Percentiles rank a stretch among this genome's conserved stretches.
These are phyloP conservation scores for Trinorchestia longiramus DNA, from an alignment of 1,140 invertebrate genomes.

Conservation along the genomic window DNA sequence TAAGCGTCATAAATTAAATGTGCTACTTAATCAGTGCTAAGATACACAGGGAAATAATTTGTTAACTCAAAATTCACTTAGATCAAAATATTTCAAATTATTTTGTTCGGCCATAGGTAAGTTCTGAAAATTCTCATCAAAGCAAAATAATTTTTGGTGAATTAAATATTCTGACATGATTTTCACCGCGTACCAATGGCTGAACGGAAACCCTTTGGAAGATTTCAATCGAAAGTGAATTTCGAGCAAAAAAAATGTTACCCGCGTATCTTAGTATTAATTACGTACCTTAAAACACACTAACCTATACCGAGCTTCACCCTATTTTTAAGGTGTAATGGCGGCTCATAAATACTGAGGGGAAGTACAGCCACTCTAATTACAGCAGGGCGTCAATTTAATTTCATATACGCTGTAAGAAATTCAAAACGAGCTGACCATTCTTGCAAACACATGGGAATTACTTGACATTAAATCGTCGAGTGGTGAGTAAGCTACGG, in stretches of 20 bases:
- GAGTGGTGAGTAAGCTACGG: conserved; percentile 5
- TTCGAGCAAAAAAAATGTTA: background rate
- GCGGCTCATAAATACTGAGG: background rate
- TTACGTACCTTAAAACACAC: background rate
- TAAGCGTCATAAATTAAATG: too few species aligned
- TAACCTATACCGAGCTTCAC: background rate
- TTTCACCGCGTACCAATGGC: background rate
- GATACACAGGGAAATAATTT: too few species aligned
- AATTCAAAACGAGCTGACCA: conserved; percentile 25
- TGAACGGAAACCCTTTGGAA: background rate
- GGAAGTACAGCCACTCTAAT: background rate
- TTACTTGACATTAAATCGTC: conserved; percentile 43
- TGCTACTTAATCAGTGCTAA: too few species aligned
- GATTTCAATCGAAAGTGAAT: background rate
- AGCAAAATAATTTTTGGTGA: background rate
- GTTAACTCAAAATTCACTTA: too few species aligned
- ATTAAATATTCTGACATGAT: background rate
- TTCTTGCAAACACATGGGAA: background rate
- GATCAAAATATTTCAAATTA: background rate
- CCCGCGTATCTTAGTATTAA: background rate
- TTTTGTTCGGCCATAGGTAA: background rate
- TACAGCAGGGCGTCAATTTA: conserved; percentile 14
- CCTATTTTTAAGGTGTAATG: background rate
- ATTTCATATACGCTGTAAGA: conserved; percentile 26
- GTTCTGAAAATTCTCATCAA: background rate